Percentiles rank a stretch among this genome's conserved stretches.
These are phyloP conservation scores for Hecatera dysodea DNA, from an alignment of 2,888 invertebrate species.

Conservation along the genomic window DNA sequence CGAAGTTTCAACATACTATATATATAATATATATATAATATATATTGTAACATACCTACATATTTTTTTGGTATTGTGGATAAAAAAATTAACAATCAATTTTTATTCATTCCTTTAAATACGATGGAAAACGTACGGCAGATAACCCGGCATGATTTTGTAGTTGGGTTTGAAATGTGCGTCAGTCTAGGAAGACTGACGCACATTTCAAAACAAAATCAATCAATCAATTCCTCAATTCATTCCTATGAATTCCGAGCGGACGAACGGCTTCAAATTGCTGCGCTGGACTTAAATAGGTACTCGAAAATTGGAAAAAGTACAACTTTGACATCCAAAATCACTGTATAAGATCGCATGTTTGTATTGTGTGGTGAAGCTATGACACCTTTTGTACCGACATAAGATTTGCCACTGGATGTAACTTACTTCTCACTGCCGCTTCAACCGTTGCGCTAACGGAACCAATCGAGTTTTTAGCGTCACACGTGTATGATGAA, in stretches of 20 bases:
- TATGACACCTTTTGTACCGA: background rate
- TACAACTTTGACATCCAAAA: background rate
- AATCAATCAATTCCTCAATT: no score
- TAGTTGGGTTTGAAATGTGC: background rate
- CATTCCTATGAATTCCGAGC: no score
- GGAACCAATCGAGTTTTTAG: slow-evolving; percentile 45
- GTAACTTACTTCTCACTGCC: slow-evolving; percentile 40
- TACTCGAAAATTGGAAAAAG: background rate
- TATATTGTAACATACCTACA: no score
- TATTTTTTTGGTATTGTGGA: no score
- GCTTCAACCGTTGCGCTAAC: slow-evolving; percentile 14
- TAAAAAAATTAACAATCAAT: no score
- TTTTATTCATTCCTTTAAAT: no score
- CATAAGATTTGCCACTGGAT: background rate
- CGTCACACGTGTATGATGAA: slow-evolving; percentile 42
- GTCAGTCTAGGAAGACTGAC: no score
- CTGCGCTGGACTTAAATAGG: background rate
- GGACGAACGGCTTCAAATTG: background rate
- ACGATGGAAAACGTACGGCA: background rate
- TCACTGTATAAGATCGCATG: background rate
- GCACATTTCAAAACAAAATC: no score
- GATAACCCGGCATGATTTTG: background rate
- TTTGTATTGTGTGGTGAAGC: background rate
- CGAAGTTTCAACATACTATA: no score
- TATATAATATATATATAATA: no score